Base-by-base conservation (phyloP, 2,888 invertebrate genomes). In the Drosophila pegasa region DNA sequence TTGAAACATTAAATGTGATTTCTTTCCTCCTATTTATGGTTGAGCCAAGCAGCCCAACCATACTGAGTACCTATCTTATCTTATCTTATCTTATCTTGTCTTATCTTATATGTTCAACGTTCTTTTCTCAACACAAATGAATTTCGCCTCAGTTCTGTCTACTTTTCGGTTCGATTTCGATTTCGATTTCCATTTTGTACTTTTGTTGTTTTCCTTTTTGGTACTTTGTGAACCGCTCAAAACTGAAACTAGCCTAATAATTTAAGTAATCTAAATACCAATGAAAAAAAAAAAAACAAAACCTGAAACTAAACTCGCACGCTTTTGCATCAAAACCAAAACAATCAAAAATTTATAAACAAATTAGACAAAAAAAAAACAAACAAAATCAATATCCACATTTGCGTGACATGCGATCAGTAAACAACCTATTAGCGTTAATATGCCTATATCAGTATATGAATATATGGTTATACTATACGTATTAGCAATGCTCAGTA, bases 301-400 rank as follows among this genome's bases (percentile, higher is more conserved):
- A 80, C 75, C 73, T 73, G 78, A 90, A 79, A 77, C 73, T 78
- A 87, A 89, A 86, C 87, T 80, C 89, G 92, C 91, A 91, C 92
- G 92, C 91, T 92, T 91, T 91, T 91, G 92, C 91, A 89, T 91
- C 86, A 80, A 89, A 81, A 78, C 75, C 62, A 70, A 67, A 74
- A 56, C 52, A 67, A 68, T 57, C 56, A 47, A 70, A 62, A 58
- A 65, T 50, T 50, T 54, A 63, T 37, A 51, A 52, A 56, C 25
- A 57, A 67, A 60, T 62, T 78, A 77, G 66, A 40, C 31, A 47
- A n/a, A 35, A 20, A 20, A 22, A 65, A 80, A 64, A 52, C 31
- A 1, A 29, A 18, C 9, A 8, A 48, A 20, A 18, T 3, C 18
- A 62, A 88, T 71, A 69, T 52, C 69, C 89, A 88, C 89, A 70